Conservation (phyloP, 2,797 vertebrate genomes). For the Sebastes itinus region DNA sequence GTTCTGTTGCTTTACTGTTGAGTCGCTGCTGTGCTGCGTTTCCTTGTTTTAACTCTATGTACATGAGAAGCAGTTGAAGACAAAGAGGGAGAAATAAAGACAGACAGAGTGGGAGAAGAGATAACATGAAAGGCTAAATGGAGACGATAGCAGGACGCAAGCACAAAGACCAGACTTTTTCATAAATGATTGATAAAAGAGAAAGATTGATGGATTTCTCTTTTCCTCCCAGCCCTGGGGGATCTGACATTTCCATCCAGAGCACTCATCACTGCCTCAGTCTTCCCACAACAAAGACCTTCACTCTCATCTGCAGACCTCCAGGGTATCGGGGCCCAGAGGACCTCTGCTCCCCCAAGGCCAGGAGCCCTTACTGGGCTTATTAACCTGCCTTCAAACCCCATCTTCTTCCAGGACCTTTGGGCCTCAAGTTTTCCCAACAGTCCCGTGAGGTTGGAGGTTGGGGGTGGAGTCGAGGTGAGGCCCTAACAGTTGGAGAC, state of each 20-base stretch:
- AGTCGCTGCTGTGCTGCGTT: not conserved
- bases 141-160: not conserved
- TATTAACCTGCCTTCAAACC: slow-evolving; percentile 49
- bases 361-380: slow-evolving; percentile 49
- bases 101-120: not conserved
- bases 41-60: not conserved
- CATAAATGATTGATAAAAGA: slow-evolving; percentile 74
- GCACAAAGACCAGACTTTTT: slow-evolving; percentile 53
- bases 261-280: slow-evolving; percentile 60
- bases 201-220: slow-evolving; percentile 70
- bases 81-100: not conserved
- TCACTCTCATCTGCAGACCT: slow-evolving; percentile 62
- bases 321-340: slow-evolving; percentile 33
- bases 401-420: slow-evolving; percentile 40
- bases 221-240: slow-evolving; percentile 53
- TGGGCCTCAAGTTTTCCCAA: slow-evolving; percentile 41
- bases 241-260: slow-evolving; percentile 73
- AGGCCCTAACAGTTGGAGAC: slow-evolving; percentile 31
- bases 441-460: slow-evolving; percentile 33
- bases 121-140: slow-evolving; percentile 31
- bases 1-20: not conserved
- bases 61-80: not conserved
- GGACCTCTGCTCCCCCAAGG: slow-evolving; percentile 40
- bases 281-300: slow-evolving; percentile 72
- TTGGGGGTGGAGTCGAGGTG: slow-evolving; percentile 21